phyloP scores from a whole-genome alignment of 2,797 vertebrate species.

The Ammospiza maritima region DNA sequence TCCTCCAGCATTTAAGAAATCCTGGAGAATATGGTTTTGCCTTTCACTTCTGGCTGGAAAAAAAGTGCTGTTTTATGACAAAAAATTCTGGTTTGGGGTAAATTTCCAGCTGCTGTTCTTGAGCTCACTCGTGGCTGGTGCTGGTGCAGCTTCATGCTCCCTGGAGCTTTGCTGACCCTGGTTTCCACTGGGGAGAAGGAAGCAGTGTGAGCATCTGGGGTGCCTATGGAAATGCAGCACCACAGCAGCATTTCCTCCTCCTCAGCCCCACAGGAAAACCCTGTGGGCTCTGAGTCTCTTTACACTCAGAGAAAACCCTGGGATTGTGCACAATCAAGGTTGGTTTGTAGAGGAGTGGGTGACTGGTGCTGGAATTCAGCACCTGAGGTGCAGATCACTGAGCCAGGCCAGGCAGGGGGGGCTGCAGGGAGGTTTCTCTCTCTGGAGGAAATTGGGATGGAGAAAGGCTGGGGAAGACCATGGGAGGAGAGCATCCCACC shows the following conservation, averaged over 20 bases:
- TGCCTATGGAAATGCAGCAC: neutral
- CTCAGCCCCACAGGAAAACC: neutral
- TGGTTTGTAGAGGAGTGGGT: neutral
- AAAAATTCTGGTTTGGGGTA: neutral
- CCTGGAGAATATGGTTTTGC: rapidly evolving
- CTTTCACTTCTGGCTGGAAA: neutral
- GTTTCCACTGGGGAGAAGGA: neutral
- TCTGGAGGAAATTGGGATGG: neutral
- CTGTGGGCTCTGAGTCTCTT: no score
- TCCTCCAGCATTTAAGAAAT: neutral
- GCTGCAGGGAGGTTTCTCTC: neutral
- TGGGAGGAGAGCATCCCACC: rapidly evolving
- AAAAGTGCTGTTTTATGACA: neutral
- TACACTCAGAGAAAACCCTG: neutral
- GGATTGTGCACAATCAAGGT: neutral
- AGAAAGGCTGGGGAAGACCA: neutral
- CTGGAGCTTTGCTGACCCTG: neutral
- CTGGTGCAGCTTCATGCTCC: neutral
- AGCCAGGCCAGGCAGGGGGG: neutral
- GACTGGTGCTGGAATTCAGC: neutral
- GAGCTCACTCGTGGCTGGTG: neutral
- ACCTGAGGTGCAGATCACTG: rapidly evolving
- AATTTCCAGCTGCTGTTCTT: neutral
- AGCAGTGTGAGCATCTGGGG: neutral
- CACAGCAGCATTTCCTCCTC: neutral